Conservation (phyloP, 1,140 invertebrate genomes). For the Neotoxoptera formosana region DNA sequence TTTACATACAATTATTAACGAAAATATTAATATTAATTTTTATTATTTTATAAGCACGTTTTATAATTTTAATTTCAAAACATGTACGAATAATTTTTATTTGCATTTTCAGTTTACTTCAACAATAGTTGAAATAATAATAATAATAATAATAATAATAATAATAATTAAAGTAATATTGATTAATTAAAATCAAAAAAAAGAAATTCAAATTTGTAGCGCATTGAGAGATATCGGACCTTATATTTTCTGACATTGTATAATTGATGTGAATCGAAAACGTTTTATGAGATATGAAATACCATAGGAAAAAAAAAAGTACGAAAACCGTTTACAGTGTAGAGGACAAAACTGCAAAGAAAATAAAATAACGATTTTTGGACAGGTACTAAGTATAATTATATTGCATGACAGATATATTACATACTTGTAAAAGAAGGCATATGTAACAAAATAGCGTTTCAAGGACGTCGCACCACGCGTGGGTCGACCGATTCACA, state of each 20-base stretch:
- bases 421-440: background rate
- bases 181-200: background rate
- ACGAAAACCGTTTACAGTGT: background rate
- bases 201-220: background rate
- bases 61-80: too few species aligned
- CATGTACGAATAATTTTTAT: too few species aligned
- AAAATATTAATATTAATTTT: too few species aligned
- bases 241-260: background rate
- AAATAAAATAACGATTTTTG: background rate
- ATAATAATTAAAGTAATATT: too few species aligned
- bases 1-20: too few species aligned
- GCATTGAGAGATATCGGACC: background rate
- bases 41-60: too few species aligned
- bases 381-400: background rate
- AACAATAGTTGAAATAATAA: too few species aligned
- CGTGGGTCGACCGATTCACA: background rate
- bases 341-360: background rate
- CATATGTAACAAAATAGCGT: background rate
- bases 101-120: too few species aligned
- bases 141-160: too few species aligned
- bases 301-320: background rate
- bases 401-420: background rate
- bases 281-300: background rate
- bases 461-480: background rate
- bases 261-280: too few species aligned